Evolutionary conservation across 2,888 invertebrate species (phyloP).

Genomic region (Mimas tiliae): DNA sequence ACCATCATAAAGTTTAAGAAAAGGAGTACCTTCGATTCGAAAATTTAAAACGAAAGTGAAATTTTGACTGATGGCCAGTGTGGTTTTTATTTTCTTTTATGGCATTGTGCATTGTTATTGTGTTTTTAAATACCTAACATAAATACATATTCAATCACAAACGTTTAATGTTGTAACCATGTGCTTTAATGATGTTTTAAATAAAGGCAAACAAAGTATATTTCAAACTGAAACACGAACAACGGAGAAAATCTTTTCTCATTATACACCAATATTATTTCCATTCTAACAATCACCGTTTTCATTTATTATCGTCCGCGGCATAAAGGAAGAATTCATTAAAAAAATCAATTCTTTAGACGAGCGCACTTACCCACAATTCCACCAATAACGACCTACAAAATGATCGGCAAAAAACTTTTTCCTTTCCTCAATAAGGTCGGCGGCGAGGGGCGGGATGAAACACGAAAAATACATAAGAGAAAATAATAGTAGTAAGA

Average conservation of each 20-base stretch:
- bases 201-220: not conserved
- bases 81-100: not conserved
- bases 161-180: not conserved
- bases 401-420: slow-evolving; percentile 76
- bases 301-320: slow-evolving; percentile 66
- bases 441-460: slow-evolving; percentile 54
- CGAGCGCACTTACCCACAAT: slow-evolving; percentile 74
- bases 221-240: slow-evolving; percentile 6
- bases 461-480: slow-evolving; percentile 82
- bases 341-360: slow-evolving; percentile 70
- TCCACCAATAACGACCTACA: slow-evolving; percentile 77
- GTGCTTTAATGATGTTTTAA: not conserved
- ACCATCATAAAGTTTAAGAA: not conserved
- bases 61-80: not conserved
- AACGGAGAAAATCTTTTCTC: slow-evolving; percentile 22
- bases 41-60: not conserved
- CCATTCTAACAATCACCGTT: slow-evolving; percentile 46
- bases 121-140: not conserved
- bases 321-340: slow-evolving; percentile 77
- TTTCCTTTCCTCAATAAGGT: slow-evolving; percentile 36
- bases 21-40: not conserved
- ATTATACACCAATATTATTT: slow-evolving; percentile 40
- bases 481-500: slow-evolving; percentile 81
- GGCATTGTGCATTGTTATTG: not conserved
- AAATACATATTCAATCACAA: no score